phyloP scores from a whole-genome alignment of 2,888 invertebrate genomes.

The Metacarcinus magister region DNA sequence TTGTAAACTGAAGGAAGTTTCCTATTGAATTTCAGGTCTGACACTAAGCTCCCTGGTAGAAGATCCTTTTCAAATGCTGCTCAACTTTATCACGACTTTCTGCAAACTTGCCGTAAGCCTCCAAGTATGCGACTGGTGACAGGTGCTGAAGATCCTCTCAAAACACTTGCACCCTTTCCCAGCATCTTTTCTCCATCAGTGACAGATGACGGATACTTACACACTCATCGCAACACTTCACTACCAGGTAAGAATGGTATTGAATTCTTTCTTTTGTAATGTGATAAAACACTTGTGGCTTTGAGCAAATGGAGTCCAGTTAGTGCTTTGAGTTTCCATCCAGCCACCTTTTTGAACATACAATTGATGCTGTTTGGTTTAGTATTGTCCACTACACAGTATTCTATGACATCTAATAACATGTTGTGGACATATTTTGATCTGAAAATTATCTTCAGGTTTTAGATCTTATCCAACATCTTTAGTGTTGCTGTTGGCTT shows the following conservation, averaged over 20 bases:
- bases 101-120: constrained; percentile 49
- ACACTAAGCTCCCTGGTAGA: not conserved
- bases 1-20: not conserved
- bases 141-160: constrained; percentile 52
- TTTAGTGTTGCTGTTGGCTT: too few relatives aligned
- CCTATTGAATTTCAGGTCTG: constrained; percentile 54
- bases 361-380: too few relatives aligned
- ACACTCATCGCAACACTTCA: not conserved
- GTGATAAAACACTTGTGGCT: too few relatives aligned
- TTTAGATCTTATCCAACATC: too few relatives aligned
- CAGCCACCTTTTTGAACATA: too few relatives aligned
- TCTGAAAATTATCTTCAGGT: too few relatives aligned
- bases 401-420: too few relatives aligned
- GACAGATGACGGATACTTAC: constrained; percentile 62
- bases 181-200: constrained; percentile 57
- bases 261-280: too few relatives aligned
- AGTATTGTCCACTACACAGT: too few relatives aligned
- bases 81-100: constrained; percentile 60
- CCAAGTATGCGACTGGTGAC: constrained; percentile 50
- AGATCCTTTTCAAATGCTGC: constrained; percentile 51
- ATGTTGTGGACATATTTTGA: too few relatives aligned
- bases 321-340: too few relatives aligned
- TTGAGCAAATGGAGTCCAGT: too few relatives aligned
- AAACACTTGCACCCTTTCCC: constrained; percentile 68
- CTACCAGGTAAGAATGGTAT: constrained; percentile 27